phyloP scores from a whole-genome alignment of 2,797 vertebrate genomes.

The Caiman crocodilus region DNA sequence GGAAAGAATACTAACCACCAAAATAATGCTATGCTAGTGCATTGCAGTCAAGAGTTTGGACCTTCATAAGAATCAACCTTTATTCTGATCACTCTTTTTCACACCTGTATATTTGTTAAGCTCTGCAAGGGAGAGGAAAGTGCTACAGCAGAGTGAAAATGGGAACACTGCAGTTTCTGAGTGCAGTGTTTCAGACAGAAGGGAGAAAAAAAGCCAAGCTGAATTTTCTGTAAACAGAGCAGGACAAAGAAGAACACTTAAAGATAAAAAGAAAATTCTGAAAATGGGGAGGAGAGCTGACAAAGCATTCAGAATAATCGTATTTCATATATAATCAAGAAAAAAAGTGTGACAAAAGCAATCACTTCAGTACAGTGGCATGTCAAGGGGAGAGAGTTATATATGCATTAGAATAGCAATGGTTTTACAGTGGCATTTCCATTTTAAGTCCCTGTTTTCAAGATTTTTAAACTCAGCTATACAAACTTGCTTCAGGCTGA shows the following conservation, averaged over 20 bases:
- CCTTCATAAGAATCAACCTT: background rate
- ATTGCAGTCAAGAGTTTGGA: background rate
- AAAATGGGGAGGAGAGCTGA: background rate
- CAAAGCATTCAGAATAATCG: constrained; percentile 29
- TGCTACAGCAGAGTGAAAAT: background rate
- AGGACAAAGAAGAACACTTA: background rate
- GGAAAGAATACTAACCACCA: background rate
- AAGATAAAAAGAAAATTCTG: background rate
- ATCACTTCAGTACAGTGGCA: background rate
- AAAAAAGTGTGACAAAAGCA: background rate
- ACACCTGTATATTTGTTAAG: background rate
- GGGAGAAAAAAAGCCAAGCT: background rate
- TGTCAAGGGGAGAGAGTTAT: background rate
- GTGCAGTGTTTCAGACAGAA: background rate
- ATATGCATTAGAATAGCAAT: background rate
- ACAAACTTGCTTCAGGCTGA: background rate
- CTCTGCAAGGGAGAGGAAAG: background rate
- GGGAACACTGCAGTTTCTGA: background rate
- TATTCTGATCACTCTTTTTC: background rate
- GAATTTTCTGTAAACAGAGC: background rate
- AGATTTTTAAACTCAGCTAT: background rate
- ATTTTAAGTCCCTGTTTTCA: background rate
- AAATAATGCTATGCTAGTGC: rapidly evolving
- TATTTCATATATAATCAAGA: constrained; percentile 42
- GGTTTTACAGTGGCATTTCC: background rate